A percentile compares a stretch with the other conserved stretches of the same genome.
Evolutionary conservation across 2,797 vertebrate species (phyloP).

Genomic region (Leucoraja ocellata): DNA sequence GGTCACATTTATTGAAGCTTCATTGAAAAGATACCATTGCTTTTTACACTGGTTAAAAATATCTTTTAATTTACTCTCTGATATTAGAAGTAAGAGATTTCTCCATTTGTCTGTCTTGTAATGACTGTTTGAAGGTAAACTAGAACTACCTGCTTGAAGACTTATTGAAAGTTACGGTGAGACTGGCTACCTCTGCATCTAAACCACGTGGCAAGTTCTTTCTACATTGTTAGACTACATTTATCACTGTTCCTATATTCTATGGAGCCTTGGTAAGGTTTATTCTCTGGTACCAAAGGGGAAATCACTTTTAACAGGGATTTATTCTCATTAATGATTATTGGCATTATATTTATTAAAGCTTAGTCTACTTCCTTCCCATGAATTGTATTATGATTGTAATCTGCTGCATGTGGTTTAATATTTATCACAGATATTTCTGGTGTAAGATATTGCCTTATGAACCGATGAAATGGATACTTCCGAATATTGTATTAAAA

Average conservation of each 20-base stretch:
- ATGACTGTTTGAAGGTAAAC: not conserved
- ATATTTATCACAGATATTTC: not conserved
- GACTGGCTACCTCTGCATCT: not conserved
- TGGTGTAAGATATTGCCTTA: not conserved
- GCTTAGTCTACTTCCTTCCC: not conserved
- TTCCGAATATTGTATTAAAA: constrained; percentile 30
- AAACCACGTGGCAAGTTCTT: not conserved
- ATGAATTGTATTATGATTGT: constrained; percentile 5
- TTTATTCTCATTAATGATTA: constrained; percentile 8
- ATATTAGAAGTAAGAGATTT: not conserved
- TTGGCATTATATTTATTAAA: constrained; percentile 33
- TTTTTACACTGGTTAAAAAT: not conserved
- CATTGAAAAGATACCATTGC: not conserved
- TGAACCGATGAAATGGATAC: constrained; percentile 13
- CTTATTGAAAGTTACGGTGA: not conserved
- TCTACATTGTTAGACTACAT: not conserved
- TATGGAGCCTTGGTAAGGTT: not conserved
- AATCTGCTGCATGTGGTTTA: constrained; percentile 3
- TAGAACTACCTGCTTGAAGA: not conserved
- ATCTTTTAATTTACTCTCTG: not conserved
- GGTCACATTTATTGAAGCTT: not conserved
- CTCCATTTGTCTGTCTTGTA: not conserved
- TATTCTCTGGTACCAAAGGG: constrained; percentile 23
- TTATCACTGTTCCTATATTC: not conserved
- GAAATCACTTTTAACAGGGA: constrained; percentile 22